Percentiles rank a stretch among this genome's conserved stretches.
These are phyloP conservation scores for Onychostoma macrolepis DNA, from an alignment of 2,113 vertebrate genomes.

Conservation along the genomic window DNA sequence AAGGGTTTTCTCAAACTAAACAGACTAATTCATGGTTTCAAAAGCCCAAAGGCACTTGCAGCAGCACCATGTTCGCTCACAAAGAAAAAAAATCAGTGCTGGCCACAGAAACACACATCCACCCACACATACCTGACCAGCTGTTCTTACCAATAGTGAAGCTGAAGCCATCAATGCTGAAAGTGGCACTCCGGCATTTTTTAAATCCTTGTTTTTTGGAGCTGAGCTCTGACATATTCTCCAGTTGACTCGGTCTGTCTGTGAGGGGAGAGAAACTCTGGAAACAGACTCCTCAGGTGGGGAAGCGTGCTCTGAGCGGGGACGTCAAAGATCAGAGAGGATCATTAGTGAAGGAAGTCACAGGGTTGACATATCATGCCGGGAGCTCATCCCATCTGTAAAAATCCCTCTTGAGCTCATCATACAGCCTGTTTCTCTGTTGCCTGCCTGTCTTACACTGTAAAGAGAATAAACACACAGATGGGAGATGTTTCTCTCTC, in stretches of 20 bases:
- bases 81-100: conserved; percentile 38
- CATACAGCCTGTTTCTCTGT: conserved; percentile 22
- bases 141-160: conserved; percentile 92
- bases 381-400: conserved; percentile 7
- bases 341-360: conserved; percentile 35
- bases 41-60: background rate
- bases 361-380: conserved; percentile 10
- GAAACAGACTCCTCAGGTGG: conserved; percentile 25
- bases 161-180: conserved; percentile 93
- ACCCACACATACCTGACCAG: conserved; percentile 23
- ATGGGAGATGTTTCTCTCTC: conserved; percentile 33
- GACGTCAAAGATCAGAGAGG: conserved; percentile 2
- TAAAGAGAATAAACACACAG: conserved; percentile 40
- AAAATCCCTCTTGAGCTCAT: conserved; percentile 15
- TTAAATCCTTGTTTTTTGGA: conserved; percentile 89
- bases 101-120: conserved; percentile 14
- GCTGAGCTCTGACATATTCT: conserved; percentile 81
- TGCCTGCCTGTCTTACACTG: conserved; percentile 29
- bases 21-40: background rate
- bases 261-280: background rate
- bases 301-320: conserved; percentile 2
- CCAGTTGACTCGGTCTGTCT: conserved; percentile 10
- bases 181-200: conserved; percentile 90
- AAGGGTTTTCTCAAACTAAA: background rate
- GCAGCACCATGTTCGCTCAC: background rate